Evolutionary conservation across 2,888 invertebrate genomes (phyloP).

Genomic region (Agrochola circellaris): DNA sequence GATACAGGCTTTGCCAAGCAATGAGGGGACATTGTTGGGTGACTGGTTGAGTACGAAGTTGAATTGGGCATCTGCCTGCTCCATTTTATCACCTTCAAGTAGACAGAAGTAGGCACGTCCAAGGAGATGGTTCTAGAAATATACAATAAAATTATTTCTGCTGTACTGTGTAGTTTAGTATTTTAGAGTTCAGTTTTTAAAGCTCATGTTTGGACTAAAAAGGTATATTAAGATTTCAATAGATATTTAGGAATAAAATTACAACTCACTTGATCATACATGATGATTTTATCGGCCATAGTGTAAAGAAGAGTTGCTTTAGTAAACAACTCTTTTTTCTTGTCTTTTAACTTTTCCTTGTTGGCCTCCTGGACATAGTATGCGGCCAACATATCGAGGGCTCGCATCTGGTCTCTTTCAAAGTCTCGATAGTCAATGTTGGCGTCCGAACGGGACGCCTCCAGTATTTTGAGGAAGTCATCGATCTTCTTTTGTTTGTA

Average conservation of each 20-base stretch:
- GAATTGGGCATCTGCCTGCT: conserved; percentile 99
- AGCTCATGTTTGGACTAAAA: neutral
- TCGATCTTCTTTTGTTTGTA: conserved; percentile 98
- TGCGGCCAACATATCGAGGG: conserved; percentile 99
- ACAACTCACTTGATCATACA: conserved; percentile 98
- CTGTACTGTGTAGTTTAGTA: neutral
- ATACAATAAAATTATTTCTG: too few species aligned
- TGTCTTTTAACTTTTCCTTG: conserved; percentile 98
- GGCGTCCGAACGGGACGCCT: conserved; percentile 96
- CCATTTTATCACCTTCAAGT: conserved; percentile 99
- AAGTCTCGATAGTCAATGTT: conserved; percentile 96
- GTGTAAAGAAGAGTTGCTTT: conserved; percentile 99
- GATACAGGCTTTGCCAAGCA: conserved; percentile 99
- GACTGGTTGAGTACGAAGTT: conserved; percentile 99
- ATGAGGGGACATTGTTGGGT: conserved; percentile 98
- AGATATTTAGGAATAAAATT: neutral
- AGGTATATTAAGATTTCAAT: neutral
- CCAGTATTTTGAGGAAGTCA: conserved; percentile 98
- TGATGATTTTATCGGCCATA: conserved; percentile 99
- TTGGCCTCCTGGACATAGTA: conserved; percentile 99
- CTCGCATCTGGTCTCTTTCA: conserved; percentile 99
- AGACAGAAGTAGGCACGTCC: conserved; percentile 99
- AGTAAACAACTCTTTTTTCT: conserved; percentile 97
- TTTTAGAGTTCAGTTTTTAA: neutral
- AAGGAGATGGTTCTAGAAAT: conserved; percentile 96